Conservation (phyloP, 2,113 vertebrate species). For the Lampris incognitus region DNA sequence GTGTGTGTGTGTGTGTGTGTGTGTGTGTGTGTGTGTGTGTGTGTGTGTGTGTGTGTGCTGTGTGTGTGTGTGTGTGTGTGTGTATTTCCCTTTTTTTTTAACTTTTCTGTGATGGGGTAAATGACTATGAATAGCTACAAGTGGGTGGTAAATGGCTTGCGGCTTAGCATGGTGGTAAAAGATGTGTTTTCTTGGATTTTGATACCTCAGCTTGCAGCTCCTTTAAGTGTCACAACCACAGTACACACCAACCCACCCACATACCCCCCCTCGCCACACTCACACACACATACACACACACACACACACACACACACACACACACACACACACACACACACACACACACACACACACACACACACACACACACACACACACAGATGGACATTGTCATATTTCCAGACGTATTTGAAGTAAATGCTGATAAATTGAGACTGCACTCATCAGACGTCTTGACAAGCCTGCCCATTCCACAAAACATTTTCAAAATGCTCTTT, state of each 20-base stretch:
- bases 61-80: constrained; percentile 17
- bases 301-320: neutral
- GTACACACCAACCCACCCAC: neutral
- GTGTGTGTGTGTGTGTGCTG: neutral
- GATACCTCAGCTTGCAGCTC: neutral
- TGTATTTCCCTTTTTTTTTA: constrained; percentile 30
- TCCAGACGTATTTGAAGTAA: no score
- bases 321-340: neutral
- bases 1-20: constrained; percentile 2
- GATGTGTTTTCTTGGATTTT: constrained; percentile 41
- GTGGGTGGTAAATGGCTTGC: constrained; percentile 29
- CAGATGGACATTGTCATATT: no score
- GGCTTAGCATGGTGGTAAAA: constrained; percentile 53
- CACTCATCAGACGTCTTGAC: no score
- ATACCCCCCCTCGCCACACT: neutral
- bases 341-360: no score
- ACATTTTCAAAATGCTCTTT: no score
- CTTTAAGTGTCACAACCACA: neutral
- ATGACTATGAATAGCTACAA: constrained; percentile 29
- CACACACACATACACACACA: neutral
- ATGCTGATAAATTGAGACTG: no score
- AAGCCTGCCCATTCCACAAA: no score
- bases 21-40: no score
- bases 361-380: no score
- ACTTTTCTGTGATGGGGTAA: constrained; percentile 26